Base-by-base conservation (phyloP, 2,888 invertebrate species). In the Zonitis immaculata region DNA sequence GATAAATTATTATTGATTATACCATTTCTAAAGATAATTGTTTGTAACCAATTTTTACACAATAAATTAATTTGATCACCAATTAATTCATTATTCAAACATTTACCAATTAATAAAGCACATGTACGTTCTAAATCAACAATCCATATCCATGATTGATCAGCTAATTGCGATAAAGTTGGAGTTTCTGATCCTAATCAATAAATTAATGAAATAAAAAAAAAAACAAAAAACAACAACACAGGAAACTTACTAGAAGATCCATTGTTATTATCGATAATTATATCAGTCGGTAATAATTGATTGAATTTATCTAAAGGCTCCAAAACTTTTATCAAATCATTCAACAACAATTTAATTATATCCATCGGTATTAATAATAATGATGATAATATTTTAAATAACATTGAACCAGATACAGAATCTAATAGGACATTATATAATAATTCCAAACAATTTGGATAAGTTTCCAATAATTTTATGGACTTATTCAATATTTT, bases 101-200 rank as follows among this genome's bases (percentile, higher is more conserved):
- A 80, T 51, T 81, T 71, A 3, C 85, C 85, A 46, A 84, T 78
- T 55, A 84, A 71, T 47, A 84, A 73, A n/a, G 81, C 78, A 65
- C 81, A 81, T 0, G 80, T 79, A 58, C 82, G 73, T 67, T 84
- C 82, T 64, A 83, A 69, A 67, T 84, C 84, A 26, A 83, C 70
- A 54, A 83, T 74, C 83, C 84, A 84, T 47, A 77, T 71, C 80
- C 80, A 80, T 28, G 73, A 76, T 57, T 75, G 76, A 49, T 75
- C 76, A 1, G 77, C 75, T 18, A 77, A 61, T 57, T 79, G 77
- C 7, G 73, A 68, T 16, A 78, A 70, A 4, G 80, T 79, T 6
- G 80, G 79, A 0, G 80, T 80, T 65, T 78, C 78, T 2, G 76
- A 76, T 58, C 79, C 78, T 72, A 50, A 52, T 65, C 59, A 49